These are phyloP conservation scores for Lampris incognitus DNA, from an alignment of 2,113 vertebrate species.

Conservation along the genomic window DNA sequence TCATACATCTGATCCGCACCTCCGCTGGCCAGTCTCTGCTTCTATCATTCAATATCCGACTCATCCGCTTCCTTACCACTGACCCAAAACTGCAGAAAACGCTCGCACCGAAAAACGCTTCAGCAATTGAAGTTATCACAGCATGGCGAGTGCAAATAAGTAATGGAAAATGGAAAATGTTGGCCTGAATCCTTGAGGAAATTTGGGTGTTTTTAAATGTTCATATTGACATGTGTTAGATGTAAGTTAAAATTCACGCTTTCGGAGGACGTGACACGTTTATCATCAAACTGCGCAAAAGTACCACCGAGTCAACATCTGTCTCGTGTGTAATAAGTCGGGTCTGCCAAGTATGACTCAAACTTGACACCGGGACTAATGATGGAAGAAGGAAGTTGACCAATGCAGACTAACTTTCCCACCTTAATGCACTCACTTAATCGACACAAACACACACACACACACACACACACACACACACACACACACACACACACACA, in stretches of 20 bases:
- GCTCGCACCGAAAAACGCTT: background rate
- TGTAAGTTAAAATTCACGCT: constrained; percentile 2
- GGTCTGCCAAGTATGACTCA: constrained; percentile 39
- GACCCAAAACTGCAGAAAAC: constrained; percentile 49
- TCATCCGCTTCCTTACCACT: constrained; percentile 29
- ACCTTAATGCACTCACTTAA: constrained; percentile 76
- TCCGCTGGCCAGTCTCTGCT: constrained; percentile 12
- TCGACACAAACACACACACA: constrained; percentile 30
- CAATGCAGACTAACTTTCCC: constrained; percentile 51
- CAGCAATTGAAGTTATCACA: background rate
- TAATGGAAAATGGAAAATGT: background rate
- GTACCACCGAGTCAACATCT: constrained; percentile 38
- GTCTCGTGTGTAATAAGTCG: constrained; percentile 54
- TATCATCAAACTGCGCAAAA: constrained; percentile 6
- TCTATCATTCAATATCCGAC: constrained; percentile 10
- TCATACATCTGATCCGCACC: constrained; percentile 48
- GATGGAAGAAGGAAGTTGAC: constrained; percentile 12
- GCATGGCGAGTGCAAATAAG: background rate
- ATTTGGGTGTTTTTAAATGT: background rate
- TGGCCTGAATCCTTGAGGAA: background rate
- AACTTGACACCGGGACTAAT: constrained; percentile 22
- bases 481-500: constrained; percentile 22
- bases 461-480: background rate
- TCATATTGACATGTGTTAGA: background rate
- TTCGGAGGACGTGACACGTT: constrained; percentile 4